Conservation (phyloP, 2,888 invertebrate genomes). For the Dorcus parallelipipedus region DNA sequence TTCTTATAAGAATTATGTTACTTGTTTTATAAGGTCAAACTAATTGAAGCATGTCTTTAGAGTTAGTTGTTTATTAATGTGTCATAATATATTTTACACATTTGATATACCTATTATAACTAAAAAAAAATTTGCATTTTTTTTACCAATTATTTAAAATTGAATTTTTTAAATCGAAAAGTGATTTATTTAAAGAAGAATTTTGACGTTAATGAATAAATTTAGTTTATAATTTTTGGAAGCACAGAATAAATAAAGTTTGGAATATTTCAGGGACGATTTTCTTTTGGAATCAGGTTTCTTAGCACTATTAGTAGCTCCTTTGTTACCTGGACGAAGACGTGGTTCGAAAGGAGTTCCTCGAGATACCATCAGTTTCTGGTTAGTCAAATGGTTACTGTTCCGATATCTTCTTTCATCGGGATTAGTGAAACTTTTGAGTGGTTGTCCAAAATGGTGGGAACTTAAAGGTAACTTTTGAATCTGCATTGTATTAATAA, state of each 20-base stretch:
- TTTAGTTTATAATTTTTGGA: too few species aligned
- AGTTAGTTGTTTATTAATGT: too few species aligned
- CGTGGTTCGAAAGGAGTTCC: slow-evolving; percentile 49
- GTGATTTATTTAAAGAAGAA: too few species aligned
- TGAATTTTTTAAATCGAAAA: too few species aligned
- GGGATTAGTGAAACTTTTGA: slow-evolving; percentile 68
- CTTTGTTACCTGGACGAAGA: slow-evolving; percentile 51
- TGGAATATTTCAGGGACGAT: slow-evolving; percentile 58
- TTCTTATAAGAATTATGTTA: too few species aligned
- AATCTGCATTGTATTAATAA: not conserved
- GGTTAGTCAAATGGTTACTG: slow-evolving; percentile 69
- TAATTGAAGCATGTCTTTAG: too few species aligned
- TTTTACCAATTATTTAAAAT: too few species aligned
- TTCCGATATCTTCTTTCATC: slow-evolving; percentile 70
- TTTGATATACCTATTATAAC: too few species aligned
- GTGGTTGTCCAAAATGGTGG: slow-evolving; percentile 76
- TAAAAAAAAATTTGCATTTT: too few species aligned
- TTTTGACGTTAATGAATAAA: too few species aligned
- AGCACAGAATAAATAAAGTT: not conserved
- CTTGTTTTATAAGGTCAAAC: too few species aligned
- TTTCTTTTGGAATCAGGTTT: slow-evolving; percentile 72
- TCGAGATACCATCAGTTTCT: slow-evolving; percentile 58
- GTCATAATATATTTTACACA: too few species aligned
- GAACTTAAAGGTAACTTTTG: slow-evolving; percentile 60
- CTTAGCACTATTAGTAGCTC: slow-evolving; percentile 66